Base-by-base conservation (phyloP, 1,140 invertebrate species). In the Ephestia elutella region DNA sequence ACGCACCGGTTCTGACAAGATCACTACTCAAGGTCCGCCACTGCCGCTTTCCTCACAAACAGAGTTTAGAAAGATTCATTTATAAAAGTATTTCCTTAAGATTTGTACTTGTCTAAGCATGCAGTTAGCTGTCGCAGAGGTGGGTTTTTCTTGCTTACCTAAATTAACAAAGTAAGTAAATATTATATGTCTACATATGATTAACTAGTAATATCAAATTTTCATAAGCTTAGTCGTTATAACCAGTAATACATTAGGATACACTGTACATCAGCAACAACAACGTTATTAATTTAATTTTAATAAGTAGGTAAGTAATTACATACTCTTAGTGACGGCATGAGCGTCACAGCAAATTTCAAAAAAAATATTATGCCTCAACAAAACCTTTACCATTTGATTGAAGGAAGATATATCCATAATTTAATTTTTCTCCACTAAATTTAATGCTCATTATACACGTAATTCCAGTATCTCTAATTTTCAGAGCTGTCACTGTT, bases 211-310 rank as follows among this genome's bases (percentile, higher is more conserved):
- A 77, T 75, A 74, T 75, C 68, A 70, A 78, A 80, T 65, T 73
- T 77, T 80, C 72, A 77, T 77, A 78, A 77, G 75, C 74, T 80
- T 80, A 67, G 56, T 66, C 60, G 25, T 58, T 48, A 63, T 56
- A 30, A 56, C 50, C 35, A 56, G 28, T 56, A 54, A 59, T 49
- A 62, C 7, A 56, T 51, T 51, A 53, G 38, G 59, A 51, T 62
- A 64, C 59, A 62, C 56, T 48, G 57, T 66, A 60, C 50, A 56
- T 44, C 59, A 62, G 49, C 57, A 65, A 61, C 54, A 54, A 58
- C 49, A 58, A 58, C 32, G 35, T 20, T 53, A 19, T 35, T 44
- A 44, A n/a, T n/a, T n/a, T n/a, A 25, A 35, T 35, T 15, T 44
- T 2, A 44, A 4, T 3, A 1, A n/a, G 38, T 15, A 44, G 38